A percentile compares a stretch with the other conserved stretches of the same genome.
Conservation (phyloP, 2,888 invertebrate species). For the Tuta absoluta region DNA sequence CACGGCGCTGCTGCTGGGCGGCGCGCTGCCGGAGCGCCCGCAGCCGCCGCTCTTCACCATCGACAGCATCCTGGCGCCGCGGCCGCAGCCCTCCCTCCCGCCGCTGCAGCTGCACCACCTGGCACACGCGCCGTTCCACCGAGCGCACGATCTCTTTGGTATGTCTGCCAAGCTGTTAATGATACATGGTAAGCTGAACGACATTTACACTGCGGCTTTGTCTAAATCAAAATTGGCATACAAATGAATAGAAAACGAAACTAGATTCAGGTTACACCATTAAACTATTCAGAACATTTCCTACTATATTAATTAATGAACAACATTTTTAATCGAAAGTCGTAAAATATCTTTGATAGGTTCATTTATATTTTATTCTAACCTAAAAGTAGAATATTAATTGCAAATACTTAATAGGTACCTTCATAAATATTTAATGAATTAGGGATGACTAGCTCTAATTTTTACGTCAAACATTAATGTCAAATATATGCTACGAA, state of each 20-base stretch:
- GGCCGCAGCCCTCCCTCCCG: constrained; percentile 81
- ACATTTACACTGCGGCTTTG: not conserved
- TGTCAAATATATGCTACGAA: constrained; percentile 26
- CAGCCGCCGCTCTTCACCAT: constrained; percentile 88
- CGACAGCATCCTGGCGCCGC: constrained; percentile 91
- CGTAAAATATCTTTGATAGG: too few species aligned
- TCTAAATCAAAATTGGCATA: constrained; percentile 7
- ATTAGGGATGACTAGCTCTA: too few species aligned
- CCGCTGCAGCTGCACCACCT: constrained; percentile 82
- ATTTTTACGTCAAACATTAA: not conserved
- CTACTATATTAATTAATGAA: not conserved
- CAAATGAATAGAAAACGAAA: not conserved
- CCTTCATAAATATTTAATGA: too few species aligned
- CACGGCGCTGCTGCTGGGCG: constrained; percentile 78
- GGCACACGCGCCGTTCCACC: constrained; percentile 83
- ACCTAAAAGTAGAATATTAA: too few species aligned
- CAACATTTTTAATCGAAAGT: too few species aligned
- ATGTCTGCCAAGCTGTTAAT: constrained; percentile 64
- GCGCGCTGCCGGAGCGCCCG: constrained; percentile 73
- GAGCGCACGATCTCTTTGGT: constrained; percentile 91
- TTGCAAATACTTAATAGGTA: too few species aligned
- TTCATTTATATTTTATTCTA: too few species aligned
- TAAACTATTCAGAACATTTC: not conserved
- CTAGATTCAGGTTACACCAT: not conserved
- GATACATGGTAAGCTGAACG: constrained; percentile 28